phyloP scores from a whole-genome alignment of 2,797 vertebrate species.

The Dermochelys coriacea region DNA sequence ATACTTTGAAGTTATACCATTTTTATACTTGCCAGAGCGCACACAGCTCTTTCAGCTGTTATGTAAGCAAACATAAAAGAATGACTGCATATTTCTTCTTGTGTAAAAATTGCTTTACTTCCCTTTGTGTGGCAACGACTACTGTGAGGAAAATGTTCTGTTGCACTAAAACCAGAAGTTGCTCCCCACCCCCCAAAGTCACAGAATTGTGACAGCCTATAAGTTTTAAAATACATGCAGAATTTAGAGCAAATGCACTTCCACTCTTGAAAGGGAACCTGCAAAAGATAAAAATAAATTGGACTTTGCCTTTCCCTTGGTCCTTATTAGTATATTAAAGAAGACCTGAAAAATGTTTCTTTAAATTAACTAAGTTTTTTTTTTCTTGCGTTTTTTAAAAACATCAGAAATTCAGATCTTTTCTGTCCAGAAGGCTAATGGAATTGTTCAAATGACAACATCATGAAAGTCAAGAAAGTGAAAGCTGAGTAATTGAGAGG shows the following conservation, averaged over 20 bases:
- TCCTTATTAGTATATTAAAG: not conserved
- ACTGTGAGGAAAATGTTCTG: constrained; percentile 24
- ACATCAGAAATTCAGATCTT: not conserved
- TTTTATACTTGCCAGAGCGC: constrained; percentile 73
- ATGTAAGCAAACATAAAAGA: constrained; percentile 69
- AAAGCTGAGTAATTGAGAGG: not conserved
- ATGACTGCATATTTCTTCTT: constrained; percentile 61
- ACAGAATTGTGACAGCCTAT: constrained; percentile 5
- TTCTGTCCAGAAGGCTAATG: not conserved
- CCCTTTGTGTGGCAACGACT: not conserved
- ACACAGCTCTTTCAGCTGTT: constrained; percentile 62
- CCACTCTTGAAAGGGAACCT: constrained; percentile 12
- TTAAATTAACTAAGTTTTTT: not conserved
- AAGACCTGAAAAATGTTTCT: not conserved
- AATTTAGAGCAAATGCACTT: not conserved
- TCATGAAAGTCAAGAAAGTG: not conserved
- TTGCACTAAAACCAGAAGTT: constrained; percentile 21
- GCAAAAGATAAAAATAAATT: not conserved
- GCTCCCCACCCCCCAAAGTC: not conserved
- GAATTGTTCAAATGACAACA: not conserved
- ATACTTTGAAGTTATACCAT: constrained; percentile 76
- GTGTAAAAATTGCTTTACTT: constrained; percentile 32
- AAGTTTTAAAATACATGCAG: not conserved
- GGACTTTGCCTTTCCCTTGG: not conserved
- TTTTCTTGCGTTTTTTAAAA: not conserved